Evolutionary conservation across 2,797 vertebrate genomes (phyloP).

Genomic region (Thripadectes ignobilis): DNA sequence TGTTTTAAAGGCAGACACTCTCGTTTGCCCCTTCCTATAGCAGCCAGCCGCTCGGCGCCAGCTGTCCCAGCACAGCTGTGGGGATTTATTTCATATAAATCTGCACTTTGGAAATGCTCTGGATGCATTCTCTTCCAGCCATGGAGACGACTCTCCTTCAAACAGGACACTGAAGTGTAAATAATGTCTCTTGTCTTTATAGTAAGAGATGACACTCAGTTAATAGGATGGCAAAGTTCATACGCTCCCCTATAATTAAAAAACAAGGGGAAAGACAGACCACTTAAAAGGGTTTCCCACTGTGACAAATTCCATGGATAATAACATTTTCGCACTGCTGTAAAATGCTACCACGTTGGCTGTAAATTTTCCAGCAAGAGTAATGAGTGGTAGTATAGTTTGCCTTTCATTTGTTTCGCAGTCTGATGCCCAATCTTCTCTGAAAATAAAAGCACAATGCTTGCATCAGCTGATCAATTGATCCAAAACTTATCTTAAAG

Average conservation of each 20-base stretch:
- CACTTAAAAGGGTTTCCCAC: background rate
- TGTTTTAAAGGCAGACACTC: background rate
- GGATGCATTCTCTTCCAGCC: background rate
- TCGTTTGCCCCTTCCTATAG: background rate
- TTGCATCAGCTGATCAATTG: background rate
- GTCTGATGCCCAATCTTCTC: background rate
- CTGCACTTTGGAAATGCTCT: background rate
- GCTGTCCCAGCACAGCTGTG: background rate
- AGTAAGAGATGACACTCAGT: background rate
- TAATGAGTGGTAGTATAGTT: background rate
- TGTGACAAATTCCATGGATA: slow-evolving; percentile 42
- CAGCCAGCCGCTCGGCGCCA: accelerated
- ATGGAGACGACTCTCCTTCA: background rate
- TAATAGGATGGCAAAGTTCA: slow-evolving; percentile 39
- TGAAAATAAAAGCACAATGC: background rate
- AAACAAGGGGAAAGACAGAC: slow-evolving; percentile 1
- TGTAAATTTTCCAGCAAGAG: slow-evolving; percentile 15
- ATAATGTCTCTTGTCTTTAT: background rate
- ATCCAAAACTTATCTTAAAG: slow-evolving; percentile 28
- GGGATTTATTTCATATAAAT: background rate
- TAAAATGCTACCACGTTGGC: background rate
- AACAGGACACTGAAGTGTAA: background rate
- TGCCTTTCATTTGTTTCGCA: background rate
- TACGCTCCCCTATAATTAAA: background rate
- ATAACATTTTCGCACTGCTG: background rate